Percentiles rank a stretch among this genome's conserved stretches.
These are phyloP conservation scores for Chelonus insularis DNA, from an alignment of 1,140 invertebrate genomes.

Conservation along the genomic window DNA sequence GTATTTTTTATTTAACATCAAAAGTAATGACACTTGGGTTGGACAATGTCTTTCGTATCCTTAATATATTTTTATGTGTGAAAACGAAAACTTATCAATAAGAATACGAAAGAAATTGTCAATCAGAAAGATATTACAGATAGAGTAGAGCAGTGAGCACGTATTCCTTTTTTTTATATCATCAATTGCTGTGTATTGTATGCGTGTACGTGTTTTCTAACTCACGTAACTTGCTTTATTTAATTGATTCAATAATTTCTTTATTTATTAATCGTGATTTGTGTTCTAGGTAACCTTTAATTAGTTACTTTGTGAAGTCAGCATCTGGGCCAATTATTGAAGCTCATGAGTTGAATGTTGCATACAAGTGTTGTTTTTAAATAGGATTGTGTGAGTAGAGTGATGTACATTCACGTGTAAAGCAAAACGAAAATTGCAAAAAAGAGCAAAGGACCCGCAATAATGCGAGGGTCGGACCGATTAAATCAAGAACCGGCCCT, in stretches of 20 bases:
- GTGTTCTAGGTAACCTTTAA: background rate
- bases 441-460: slow-evolving; percentile 35
- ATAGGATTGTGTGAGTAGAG: slow-evolving; percentile 23
- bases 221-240: background rate
- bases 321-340: background rate
- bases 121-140: slow-evolving; percentile 49
- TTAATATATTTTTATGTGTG: slow-evolving; percentile 39
- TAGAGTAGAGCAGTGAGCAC: slow-evolving; percentile 40
- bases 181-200: slow-evolving; percentile 16
- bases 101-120: slow-evolving; percentile 53
- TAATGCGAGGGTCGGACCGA: slow-evolving; percentile 7
- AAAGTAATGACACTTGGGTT: slow-evolving; percentile 60
- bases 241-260: background rate
- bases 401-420: slow-evolving; percentile 33
- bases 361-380: slow-evolving; percentile 28
- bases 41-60: slow-evolving; percentile 52
- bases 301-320: background rate
- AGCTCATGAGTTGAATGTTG: slow-evolving; percentile 1
- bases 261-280: background rate
- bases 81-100: slow-evolving; percentile 55
- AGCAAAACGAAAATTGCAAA: slow-evolving; percentile 46
- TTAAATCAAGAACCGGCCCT: background rate
- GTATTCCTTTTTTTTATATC: slow-evolving; percentile 32
- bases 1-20: slow-evolving; percentile 61
- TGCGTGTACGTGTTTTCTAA: slow-evolving; percentile 16